Evolutionary conservation across 2,113 vertebrate genomes (phyloP).

Genomic region (Octodon degus): DNA sequence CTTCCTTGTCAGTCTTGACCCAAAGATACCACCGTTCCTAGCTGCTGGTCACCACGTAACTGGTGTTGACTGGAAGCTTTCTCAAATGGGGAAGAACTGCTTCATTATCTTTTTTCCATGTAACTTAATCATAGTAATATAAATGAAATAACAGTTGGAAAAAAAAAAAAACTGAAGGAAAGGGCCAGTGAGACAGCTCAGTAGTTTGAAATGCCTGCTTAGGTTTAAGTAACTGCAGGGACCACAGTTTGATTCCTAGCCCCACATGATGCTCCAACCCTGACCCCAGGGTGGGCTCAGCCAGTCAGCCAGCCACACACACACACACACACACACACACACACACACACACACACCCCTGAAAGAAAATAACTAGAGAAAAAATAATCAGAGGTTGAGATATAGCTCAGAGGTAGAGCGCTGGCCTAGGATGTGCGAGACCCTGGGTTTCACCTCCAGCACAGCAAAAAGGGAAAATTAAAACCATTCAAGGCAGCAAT

Average conservation of each 20-base stretch:
- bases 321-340: too few relatives aligned
- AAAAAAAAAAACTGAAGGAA: background rate
- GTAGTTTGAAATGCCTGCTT: too few relatives aligned
- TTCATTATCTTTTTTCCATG: conserved; percentile 85
- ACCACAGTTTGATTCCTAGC: too few relatives aligned
- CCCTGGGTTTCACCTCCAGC: background rate
- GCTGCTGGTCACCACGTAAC: conserved; percentile 82
- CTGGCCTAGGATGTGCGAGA: background rate
- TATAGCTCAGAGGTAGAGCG: background rate
- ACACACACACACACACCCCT: background rate
- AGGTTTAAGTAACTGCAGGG: too few relatives aligned
- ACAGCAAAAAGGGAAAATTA: background rate
- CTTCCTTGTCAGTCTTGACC: conserved; percentile 34
- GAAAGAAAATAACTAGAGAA: background rate
- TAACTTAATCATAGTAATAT: conserved; percentile 89
- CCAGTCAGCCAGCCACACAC: too few relatives aligned
- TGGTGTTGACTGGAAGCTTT: conserved; percentile 85
- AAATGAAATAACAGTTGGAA: conserved; percentile 86
- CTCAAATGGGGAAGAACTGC: conserved; percentile 75
- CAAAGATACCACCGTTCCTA: conserved; percentile 85
- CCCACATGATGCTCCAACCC: too few relatives aligned
- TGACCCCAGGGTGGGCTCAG: too few relatives aligned
- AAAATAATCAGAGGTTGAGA: background rate
- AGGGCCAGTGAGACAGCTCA: too few relatives aligned
- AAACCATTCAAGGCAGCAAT: background rate